Percentiles rank a stretch among this genome's conserved stretches.
These are phyloP conservation scores for Arvicanthis niloticus DNA, from an alignment of 2,113 vertebrate species.

Conservation along the genomic window DNA sequence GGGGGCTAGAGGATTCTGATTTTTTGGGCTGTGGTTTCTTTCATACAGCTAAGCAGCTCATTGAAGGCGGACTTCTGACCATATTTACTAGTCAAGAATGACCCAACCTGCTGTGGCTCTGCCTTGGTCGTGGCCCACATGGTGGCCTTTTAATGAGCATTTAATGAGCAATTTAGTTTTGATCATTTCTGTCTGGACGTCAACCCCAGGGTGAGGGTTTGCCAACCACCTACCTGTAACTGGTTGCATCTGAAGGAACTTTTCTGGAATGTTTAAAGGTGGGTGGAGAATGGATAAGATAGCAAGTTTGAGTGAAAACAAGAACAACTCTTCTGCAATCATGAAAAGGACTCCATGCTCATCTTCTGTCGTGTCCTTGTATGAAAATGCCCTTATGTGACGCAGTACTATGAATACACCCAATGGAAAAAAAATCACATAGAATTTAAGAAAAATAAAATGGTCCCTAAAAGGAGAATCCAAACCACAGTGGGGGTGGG, in stretches of 20 bases:
- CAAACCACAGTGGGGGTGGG: background rate
- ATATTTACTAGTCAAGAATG: conserved; percentile 30
- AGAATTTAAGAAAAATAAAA: background rate
- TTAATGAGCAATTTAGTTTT: conserved; percentile 61
- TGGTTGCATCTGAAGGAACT: conserved; percentile 26
- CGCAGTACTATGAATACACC: background rate
- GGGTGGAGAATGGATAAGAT: background rate
- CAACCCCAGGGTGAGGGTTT: conserved; percentile 54
- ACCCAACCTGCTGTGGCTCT: background rate
- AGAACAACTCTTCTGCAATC: conserved; percentile 40
- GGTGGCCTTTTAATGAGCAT: conserved; percentile 36
- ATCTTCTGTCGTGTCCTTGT: background rate
- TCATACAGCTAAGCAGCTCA: background rate
- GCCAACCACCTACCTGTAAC: conserved; percentile 41
- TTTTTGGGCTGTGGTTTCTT: background rate
- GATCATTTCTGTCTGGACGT: conserved; percentile 51
- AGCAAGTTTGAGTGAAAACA: conserved; percentile 49
- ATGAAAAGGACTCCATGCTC: background rate
- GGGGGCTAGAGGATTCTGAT: background rate
- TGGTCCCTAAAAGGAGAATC: background rate
- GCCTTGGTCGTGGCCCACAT: background rate
- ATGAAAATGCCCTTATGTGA: background rate
- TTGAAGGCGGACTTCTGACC: conserved; percentile 11
- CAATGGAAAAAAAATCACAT: background rate
- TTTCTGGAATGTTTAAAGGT: background rate